Conservation (phyloP, 30 jellyfish, hydroid and myxozoan genomes). For the Cassiopea andromeda region DNA sequence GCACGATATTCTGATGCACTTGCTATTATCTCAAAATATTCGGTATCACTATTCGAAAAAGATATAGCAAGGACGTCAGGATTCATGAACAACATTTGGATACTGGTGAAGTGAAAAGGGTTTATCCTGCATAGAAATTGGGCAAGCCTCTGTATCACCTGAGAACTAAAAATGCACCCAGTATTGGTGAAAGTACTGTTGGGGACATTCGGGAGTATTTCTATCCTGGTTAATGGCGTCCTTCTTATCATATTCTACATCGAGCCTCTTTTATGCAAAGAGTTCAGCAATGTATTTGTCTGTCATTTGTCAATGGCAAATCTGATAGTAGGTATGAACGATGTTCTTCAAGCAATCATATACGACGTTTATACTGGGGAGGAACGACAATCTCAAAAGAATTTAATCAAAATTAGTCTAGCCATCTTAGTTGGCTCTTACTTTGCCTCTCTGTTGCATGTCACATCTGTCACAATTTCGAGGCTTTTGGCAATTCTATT, state of each 20-base stretch:
- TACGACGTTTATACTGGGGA: constrained; percentile 11
- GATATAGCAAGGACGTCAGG: too few relatives aligned
- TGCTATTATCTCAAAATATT: too few relatives aligned
- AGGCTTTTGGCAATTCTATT: constrained; percentile 18
- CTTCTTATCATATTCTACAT: not conserved
- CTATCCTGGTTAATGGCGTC: constrained; percentile 4
- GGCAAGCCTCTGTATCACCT: not conserved
- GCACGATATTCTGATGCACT: too few relatives aligned
- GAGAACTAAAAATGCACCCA: constrained; percentile 13
- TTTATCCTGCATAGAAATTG: not conserved
- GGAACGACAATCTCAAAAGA: not conserved
- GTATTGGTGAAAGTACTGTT: constrained; percentile 11
- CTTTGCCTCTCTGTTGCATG: constrained; percentile 29
- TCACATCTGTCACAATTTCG: not conserved
- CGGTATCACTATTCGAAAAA: too few relatives aligned
- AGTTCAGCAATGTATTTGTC: constrained; percentile 21
- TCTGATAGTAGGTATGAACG: constrained; percentile 31
- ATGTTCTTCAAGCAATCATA: constrained; percentile 31
- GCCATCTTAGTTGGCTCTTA: constrained; percentile 28
- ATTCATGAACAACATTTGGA: too few relatives aligned
- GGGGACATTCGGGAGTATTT: not conserved
- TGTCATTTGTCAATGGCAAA: constrained; percentile 34
- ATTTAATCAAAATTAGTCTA: constrained; percentile 21
- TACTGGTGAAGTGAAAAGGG: too few relatives aligned
- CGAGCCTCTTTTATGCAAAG: constrained; percentile 9